Conservation (phyloP, 2,113 vertebrate species). For the Vulpes lagopus region DNA sequence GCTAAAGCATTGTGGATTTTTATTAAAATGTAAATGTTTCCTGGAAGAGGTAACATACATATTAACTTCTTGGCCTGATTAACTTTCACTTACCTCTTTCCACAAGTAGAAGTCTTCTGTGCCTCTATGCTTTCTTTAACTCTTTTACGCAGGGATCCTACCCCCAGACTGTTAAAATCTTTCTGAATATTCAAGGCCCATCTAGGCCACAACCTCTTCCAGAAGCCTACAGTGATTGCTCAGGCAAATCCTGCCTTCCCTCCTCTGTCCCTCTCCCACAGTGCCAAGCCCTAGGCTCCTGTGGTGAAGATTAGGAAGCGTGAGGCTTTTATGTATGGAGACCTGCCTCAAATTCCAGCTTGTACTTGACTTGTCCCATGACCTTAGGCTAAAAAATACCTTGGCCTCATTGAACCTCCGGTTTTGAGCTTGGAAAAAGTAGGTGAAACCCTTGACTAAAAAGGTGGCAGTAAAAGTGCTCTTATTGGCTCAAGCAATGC, state of each 20-base stretch:
- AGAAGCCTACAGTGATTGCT: constrained; percentile 4
- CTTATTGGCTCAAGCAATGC: not conserved
- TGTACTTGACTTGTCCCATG: constrained; percentile 34
- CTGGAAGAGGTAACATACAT: constrained; percentile 64
- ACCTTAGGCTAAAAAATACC: constrained; percentile 32
- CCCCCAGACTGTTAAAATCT: constrained; percentile 10
- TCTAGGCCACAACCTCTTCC: not conserved
- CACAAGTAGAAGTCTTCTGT: constrained; percentile 46
- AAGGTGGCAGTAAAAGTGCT: not conserved
- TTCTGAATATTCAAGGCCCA: constrained; percentile 15
- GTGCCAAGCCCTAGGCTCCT: not conserved
- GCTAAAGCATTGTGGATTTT: constrained; percentile 61
- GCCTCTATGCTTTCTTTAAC: not conserved
- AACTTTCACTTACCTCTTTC: constrained; percentile 60
- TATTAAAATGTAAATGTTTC: constrained; percentile 78
- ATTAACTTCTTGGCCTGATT: constrained; percentile 72
- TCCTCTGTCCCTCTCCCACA: not conserved
- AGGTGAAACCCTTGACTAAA: not conserved
- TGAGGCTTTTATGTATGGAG: not conserved
- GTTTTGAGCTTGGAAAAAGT: constrained; percentile 22
- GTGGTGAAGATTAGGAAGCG: not conserved
- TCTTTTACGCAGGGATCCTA: not conserved
- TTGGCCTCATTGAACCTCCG: not conserved
- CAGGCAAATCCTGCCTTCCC: not conserved
- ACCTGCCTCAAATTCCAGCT: constrained; percentile 33